These are phyloP conservation scores for Polyodon spathula DNA, from an alignment of 2,113 vertebrate genomes.

Conservation along the genomic window DNA sequence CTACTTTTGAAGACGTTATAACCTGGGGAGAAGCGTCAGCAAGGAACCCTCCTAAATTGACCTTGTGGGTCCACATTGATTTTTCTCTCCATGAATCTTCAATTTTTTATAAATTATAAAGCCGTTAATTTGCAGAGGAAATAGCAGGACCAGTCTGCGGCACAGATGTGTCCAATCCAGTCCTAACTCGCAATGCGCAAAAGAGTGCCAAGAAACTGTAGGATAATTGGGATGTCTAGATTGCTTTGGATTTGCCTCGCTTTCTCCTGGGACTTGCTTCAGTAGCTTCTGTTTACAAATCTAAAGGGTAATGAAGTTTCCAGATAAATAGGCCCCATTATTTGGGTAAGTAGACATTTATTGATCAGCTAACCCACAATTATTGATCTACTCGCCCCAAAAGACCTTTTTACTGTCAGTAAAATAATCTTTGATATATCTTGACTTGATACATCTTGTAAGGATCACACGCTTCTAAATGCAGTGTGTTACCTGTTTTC, in stretches of 20 bases:
- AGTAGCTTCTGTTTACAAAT: slow-evolving; percentile 80
- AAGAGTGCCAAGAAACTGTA: slow-evolving; percentile 68
- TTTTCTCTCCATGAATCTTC: slow-evolving; percentile 86
- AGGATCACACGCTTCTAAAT: slow-evolving; percentile 48
- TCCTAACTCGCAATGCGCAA: slow-evolving; percentile 69
- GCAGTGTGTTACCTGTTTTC: slow-evolving; percentile 52
- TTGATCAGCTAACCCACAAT: slow-evolving; percentile 54
- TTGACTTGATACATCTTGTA: slow-evolving; percentile 43
- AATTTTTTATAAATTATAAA: slow-evolving; percentile 99
- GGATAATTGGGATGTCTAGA: slow-evolving; percentile 73
- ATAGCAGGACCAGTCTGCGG: slow-evolving; percentile 81
- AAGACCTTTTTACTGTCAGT: slow-evolving; percentile 44
- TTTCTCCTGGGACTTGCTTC: slow-evolving; percentile 71
- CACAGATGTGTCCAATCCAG: slow-evolving; percentile 92
- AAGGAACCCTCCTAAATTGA: slow-evolving; percentile 81
- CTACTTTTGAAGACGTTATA: slow-evolving; percentile 34
- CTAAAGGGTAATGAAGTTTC: slow-evolving; percentile 73
- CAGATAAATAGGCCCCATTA: slow-evolving; percentile 70
- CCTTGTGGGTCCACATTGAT: slow-evolving; percentile 93
- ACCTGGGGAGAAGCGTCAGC: slow-evolving; percentile 59
- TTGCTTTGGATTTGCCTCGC: slow-evolving; percentile 78
- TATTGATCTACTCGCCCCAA: slow-evolving; percentile 57
- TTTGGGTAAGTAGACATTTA: slow-evolving; percentile 67
- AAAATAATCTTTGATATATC: slow-evolving; percentile 43
- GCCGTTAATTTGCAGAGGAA: slow-evolving; percentile 97